Evolutionary conservation across 2,797 vertebrate genomes (phyloP).

Genomic region (Chrosomus eos): DNA sequence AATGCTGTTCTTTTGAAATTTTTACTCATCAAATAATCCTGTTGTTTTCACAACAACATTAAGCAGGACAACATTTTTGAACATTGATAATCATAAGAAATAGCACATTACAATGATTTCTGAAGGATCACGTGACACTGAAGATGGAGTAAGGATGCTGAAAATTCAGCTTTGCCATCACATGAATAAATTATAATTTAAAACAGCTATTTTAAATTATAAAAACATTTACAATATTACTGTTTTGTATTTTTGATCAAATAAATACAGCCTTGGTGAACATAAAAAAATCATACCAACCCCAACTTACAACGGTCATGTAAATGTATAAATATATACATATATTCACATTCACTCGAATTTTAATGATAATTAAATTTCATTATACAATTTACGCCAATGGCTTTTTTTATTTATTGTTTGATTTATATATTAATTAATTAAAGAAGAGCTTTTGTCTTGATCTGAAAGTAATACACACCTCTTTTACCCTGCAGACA

Average conservation of each 20-base stretch:
- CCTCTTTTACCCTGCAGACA: conserved; percentile 74
- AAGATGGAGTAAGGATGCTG: no score
- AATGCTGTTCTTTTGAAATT: neutral
- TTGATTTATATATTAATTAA: neutral
- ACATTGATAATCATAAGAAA: neutral
- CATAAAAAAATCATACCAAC: neutral
- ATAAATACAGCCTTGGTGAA: neutral
- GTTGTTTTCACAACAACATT: neutral
- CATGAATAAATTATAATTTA: neutral
- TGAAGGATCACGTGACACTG: neutral
- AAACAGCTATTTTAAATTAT: neutral
- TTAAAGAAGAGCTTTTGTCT: neutral
- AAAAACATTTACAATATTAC: neutral
- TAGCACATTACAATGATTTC: neutral
- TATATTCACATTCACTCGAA: neutral
- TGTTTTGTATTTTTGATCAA: neutral
- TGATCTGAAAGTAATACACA: neutral
- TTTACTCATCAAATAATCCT: neutral
- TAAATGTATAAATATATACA: neutral
- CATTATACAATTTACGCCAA: neutral
- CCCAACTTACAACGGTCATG: neutral
- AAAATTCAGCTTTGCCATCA: neutral
- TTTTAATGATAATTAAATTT: neutral
- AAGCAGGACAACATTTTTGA: neutral
- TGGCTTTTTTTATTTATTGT: neutral